Evolutionary conservation across 2,113 vertebrate genomes (phyloP).

Genomic region (Pimephales promelas): DNA sequence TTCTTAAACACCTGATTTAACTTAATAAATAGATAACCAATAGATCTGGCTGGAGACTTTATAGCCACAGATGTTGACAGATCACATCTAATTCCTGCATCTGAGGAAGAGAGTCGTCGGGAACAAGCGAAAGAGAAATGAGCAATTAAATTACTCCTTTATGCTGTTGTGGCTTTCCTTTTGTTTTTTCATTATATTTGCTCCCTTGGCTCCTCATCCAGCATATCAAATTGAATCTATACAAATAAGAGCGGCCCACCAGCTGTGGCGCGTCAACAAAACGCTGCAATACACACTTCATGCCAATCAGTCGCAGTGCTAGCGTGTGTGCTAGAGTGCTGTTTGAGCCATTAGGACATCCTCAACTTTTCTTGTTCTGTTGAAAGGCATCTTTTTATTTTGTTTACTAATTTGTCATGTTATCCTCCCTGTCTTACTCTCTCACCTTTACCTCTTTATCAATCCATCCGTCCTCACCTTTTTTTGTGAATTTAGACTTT

Average conservation of each 20-base stretch:
- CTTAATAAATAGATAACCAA: conserved; percentile 6
- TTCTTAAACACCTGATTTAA: conserved; percentile 28
- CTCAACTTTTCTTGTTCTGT: not conserved
- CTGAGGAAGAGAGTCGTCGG: not conserved
- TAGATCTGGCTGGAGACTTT: conserved; percentile 20
- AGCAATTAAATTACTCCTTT: conserved; percentile 43
- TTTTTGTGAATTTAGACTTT: too few relatives aligned
- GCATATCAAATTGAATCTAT: conserved; percentile 48
- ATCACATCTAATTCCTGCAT: not conserved
- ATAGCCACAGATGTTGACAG: conserved; percentile 7
- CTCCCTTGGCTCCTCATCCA: conserved; percentile 28
- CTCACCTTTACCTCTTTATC: too few relatives aligned
- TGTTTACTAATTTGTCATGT: not conserved
- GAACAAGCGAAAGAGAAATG: conserved; percentile 14
- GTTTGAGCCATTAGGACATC: conserved; percentile 5
- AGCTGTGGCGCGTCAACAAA: conserved; percentile 23
- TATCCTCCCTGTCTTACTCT: not conserved
- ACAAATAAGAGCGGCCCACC: conserved; percentile 31
- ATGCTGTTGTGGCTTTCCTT: conserved; percentile 3
- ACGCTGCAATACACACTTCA: conserved; percentile 40
- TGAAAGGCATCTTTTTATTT: not conserved
- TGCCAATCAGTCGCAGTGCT: conserved; percentile 26
- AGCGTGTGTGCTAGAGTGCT: conserved; percentile 29
- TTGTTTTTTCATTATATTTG: conserved; percentile 11
- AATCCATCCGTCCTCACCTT: too few relatives aligned